phyloP scores from a whole-genome alignment of 1,140 invertebrate species.

The Pissodes strobi region DNA sequence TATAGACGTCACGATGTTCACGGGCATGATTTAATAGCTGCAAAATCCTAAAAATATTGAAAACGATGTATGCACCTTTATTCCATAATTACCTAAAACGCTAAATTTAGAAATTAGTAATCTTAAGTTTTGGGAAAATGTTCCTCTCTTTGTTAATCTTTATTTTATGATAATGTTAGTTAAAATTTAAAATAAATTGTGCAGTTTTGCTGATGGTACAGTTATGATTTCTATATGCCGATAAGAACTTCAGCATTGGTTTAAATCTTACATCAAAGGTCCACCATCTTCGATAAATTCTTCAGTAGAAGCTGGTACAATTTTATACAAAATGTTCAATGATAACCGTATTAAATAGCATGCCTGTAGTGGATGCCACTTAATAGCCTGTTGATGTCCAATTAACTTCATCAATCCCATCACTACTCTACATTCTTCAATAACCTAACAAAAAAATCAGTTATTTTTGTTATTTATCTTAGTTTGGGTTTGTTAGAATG shows the following conservation, averaged over 20 bases:
- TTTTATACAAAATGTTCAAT: slow-evolving; percentile 20
- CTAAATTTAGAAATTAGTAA: not conserved
- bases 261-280: slow-evolving; percentile 16
- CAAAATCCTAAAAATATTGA: slow-evolving; percentile 18
- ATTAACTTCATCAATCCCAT: slow-evolving; percentile 27
- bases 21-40: not conserved
- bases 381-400: slow-evolving; percentile 13
- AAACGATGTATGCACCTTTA: too few species aligned
- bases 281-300: slow-evolving; percentile 33
- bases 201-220: too few species aligned
- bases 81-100: too few species aligned
- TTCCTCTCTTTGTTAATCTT: too few species aligned
- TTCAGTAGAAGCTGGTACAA: slow-evolving; percentile 15
- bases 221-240: too few species aligned
- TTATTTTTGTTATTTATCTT: not conserved
- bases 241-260: too few species aligned
- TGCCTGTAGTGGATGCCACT: slow-evolving; percentile 12
- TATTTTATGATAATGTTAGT: too few species aligned
- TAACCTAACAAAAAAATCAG: slow-evolving; percentile 6
- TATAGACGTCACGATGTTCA: not conserved
- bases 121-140: not conserved
- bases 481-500: not conserved
- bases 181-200: too few species aligned
- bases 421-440: slow-evolving; percentile 30
- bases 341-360: slow-evolving; percentile 1